Base-by-base conservation (phyloP, 2,888 invertebrate species). In the Nephrotoma flavescens region DNA sequence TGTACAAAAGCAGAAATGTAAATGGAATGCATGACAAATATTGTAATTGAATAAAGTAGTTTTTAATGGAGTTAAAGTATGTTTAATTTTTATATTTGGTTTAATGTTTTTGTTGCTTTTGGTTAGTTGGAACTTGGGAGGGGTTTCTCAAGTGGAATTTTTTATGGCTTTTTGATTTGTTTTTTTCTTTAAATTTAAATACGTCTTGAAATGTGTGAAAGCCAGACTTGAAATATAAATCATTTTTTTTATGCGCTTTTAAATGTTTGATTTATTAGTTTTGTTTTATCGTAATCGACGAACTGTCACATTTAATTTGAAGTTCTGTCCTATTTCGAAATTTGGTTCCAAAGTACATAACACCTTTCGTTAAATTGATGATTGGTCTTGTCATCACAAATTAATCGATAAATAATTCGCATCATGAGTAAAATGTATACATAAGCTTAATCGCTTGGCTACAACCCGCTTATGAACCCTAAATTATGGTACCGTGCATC, bases 371-470 rank as follows among this genome's bases (percentile, higher is more conserved):
- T 31, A 3, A 31, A 31, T 31, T 31, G 31, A 31, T 31, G 31
- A 31, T 3, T 31, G 31, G 3, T 2, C 2, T 31, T 31, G 19
- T 19, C 3, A 31, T 31, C 31, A 31, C 3, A 31, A 31, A 31
- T 31, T 3, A 31, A 31, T 31, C 31, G 31, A 31, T 31, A 31
- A 31, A 31, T 31, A 31, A 31, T 31, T 31, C 31, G 31, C 31
- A 2, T 3, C 1, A 31, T 31, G 31, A 31, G 31, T 31, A 31
- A 31, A 31, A 31, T 31, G 31, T 31, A 3, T 1, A 91, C 91
- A 91, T 91, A 91, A 91, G 91, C 91, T 91, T 91, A 91, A 91
- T 91, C 91, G 91, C 91, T 91, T 91, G 91, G 91, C 91, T 91
- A 91, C 91, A 91, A 91, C 91, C 91, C 91, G 91, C 91, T 89